These are phyloP conservation scores for Aricia agestis DNA, from an alignment of 1,140 invertebrate genomes.

Conservation along the genomic window DNA sequence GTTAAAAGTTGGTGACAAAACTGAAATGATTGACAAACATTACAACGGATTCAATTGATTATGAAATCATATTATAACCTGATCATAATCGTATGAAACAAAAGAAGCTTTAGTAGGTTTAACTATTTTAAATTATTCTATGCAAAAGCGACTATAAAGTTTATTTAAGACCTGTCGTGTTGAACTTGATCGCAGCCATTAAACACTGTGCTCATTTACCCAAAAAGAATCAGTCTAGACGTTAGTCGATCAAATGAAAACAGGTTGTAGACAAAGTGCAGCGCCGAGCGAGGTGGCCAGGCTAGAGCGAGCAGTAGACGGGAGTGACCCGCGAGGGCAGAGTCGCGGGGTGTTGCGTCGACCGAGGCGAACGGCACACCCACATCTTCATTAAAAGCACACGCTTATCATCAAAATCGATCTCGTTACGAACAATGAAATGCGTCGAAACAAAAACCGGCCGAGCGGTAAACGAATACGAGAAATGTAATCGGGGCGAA, in stretches of 20 bases:
- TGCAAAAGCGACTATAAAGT: background rate
- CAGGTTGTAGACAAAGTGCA: slow-evolving; percentile 27
- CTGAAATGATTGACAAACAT: too few species aligned
- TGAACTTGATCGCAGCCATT: background rate
- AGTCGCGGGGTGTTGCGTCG: slow-evolving; percentile 19
- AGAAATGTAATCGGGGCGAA: slow-evolving; percentile 63
- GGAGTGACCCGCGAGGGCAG: background rate
- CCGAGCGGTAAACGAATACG: slow-evolving; percentile 63
- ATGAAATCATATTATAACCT: too few species aligned
- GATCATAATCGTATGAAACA: too few species aligned
- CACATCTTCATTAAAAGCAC: slow-evolving; percentile 66
- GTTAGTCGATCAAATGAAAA: slow-evolving; percentile 32
- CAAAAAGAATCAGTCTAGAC: slow-evolving; percentile 12
- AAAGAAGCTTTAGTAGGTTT: too few species aligned
- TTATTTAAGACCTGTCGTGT: background rate
- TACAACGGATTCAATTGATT: too few species aligned
- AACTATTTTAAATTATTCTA: background rate
- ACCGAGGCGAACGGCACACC: slow-evolving; percentile 41
- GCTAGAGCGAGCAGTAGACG: slow-evolving; percentile 23
- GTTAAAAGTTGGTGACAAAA: too few species aligned
- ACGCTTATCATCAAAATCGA: slow-evolving; percentile 65
- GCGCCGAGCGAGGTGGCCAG: slow-evolving; percentile 23
- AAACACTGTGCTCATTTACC: background rate
- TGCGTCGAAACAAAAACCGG: slow-evolving; percentile 65
- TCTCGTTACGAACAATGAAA: slow-evolving; percentile 70